Base-by-base conservation (phyloP, 2,113 vertebrate genomes). In the Gadus macrocephalus region DNA sequence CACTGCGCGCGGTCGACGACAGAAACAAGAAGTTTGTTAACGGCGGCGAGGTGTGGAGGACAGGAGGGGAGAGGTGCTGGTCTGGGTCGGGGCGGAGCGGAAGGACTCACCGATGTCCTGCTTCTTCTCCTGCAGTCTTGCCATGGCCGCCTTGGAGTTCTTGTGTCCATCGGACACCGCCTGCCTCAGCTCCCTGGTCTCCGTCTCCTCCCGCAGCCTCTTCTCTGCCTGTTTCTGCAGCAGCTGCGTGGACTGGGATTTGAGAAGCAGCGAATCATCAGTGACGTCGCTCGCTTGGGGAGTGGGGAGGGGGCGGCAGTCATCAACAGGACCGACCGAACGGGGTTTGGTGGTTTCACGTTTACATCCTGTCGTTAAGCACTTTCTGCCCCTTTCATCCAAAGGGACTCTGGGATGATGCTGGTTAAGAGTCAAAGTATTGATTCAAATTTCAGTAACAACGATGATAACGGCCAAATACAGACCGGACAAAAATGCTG, bases 141-240 rank as follows among this genome's bases (percentile, higher is more conserved):
- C 72, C 90, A 92, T 93, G 0, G 88, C 94, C 66, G 76, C 74
- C 82, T 91, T 95, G 60, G 90, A 83, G 62, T 95, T 96, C 84
- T 94, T 95, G 82, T 94, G 94, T 8, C 88, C 90, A 69, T 95
- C 93, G 15, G 74, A 38, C 63, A 96, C 91, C 75, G 94, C 93
- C 64, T 92, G 90, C 72, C 95, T 94, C 79, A 94, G 81, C 71
- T 94, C 89, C 81, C 85, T 94, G 79, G 89, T 84, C 79, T 89
- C 89, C 73, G 89, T 92, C 67, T 94, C 90, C 76, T 96, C 93
- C 60, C 86, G 83, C 19, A 95, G 75, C 14, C 85, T 88, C 76
- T 89, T 91, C 85, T 94, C 78, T 0, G 89, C 90, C 22, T 90
- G 90, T 25, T 70, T 86, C 59, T 77, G 82, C 93, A 92, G 94